Evolutionary conservation across 2,113 vertebrate species (phyloP).

Genomic region (Nothoprocta perdicaria): DNA sequence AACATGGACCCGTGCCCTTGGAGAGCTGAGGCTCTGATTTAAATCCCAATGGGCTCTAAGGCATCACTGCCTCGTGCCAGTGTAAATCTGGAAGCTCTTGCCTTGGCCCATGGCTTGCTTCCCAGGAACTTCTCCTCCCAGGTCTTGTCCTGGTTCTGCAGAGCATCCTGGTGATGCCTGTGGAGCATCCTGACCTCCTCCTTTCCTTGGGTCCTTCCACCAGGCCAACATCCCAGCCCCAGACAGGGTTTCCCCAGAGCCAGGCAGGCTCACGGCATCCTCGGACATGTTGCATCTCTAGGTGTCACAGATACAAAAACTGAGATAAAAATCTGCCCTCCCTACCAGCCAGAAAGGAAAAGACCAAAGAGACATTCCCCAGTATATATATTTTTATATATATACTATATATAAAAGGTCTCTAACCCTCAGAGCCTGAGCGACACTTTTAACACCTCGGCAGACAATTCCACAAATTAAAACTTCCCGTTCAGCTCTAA

Average conservation of each 20-base stretch:
- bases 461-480: constrained; percentile 17
- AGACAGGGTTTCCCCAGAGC: constrained; percentile 9
- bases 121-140: not conserved
- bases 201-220: not conserved
- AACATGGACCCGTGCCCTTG: not conserved
- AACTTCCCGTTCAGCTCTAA: constrained; percentile 35
- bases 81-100: not conserved
- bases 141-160: not conserved
- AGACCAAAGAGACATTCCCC: constrained; percentile 43
- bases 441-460: constrained; percentile 31
- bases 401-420: not conserved
- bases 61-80: not conserved
- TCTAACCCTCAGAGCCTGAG: constrained; percentile 1
- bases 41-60: not conserved
- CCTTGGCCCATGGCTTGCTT: not conserved
- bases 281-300: constrained; percentile 24
- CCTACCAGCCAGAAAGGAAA: constrained; percentile 37
- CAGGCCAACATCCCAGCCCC: not conserved
- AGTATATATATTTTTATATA: not conserved
- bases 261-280: constrained; percentile 31
- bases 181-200: not conserved
- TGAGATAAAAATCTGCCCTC: constrained; percentile 52
- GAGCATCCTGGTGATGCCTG: fast-evolving
- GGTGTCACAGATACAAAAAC: constrained; percentile 17
- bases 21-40: not conserved